phyloP scores from a whole-genome alignment of 2,113 vertebrate genomes.

The Muntiacus reevesi region DNA sequence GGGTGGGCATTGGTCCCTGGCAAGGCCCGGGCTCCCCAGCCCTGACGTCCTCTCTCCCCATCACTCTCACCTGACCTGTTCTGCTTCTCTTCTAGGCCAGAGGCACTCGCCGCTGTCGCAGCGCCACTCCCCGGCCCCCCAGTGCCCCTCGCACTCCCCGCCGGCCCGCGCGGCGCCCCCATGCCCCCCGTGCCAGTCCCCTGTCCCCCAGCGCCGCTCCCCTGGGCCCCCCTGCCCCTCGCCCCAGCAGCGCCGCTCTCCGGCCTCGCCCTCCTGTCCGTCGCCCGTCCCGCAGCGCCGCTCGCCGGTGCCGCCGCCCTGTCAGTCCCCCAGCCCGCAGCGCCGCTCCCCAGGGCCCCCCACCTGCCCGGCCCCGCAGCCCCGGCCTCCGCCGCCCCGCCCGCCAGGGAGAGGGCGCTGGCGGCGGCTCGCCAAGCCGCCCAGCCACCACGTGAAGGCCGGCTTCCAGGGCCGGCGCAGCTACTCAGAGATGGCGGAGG shows the following conservation, averaged over 20 bases:
- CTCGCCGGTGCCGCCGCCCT: constrained; percentile 72
- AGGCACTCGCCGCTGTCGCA: constrained; percentile 85
- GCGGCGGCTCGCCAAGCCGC: constrained; percentile 88
- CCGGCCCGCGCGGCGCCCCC: constrained; percentile 84
- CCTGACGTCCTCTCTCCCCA: not conserved
- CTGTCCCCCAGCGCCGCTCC: constrained; percentile 76
- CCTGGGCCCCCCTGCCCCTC: constrained; percentile 72
- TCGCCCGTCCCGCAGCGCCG: constrained; percentile 86
- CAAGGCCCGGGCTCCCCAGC: not conserved
- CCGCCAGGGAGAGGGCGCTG: constrained; percentile 84
- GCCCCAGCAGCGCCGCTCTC: constrained; percentile 87
- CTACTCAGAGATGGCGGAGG: constrained; percentile 94
- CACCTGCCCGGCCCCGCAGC: constrained; percentile 81
- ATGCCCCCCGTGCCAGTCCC: constrained; percentile 83
- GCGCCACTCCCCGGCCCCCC: constrained; percentile 77
- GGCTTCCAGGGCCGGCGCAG: constrained; percentile 96
- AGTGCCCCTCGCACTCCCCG: constrained; percentile 78
- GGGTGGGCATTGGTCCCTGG: not conserved
- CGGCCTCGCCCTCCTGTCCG: constrained; percentile 82
- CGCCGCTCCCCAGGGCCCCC: constrained; percentile 87
- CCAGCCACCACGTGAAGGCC: constrained; percentile 92
- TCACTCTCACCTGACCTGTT: too few species aligned
- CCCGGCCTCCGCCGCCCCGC: constrained; percentile 87
- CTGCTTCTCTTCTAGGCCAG: constrained; percentile 82
- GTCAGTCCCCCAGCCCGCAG: constrained; percentile 87